A percentile compares a stretch with the other conserved stretches of the same genome.
Conservation (phyloP, 2,797 vertebrate genomes). For the Gallinago solitaria region DNA sequence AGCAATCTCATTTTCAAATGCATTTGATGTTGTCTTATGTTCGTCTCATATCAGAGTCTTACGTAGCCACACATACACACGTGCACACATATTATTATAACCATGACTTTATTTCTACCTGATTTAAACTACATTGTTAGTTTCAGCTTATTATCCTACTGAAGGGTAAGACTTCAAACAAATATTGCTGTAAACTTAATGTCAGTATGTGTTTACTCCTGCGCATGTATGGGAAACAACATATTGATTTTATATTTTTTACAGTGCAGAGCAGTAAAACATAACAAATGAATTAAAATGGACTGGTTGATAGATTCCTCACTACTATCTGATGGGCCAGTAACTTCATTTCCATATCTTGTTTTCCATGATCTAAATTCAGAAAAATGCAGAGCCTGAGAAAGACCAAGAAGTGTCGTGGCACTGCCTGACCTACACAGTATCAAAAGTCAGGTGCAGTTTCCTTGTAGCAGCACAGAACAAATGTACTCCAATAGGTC, state of each 20-base stretch:
- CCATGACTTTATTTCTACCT: accelerated
- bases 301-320: neutral
- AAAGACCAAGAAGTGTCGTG: neutral
- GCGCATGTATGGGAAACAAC: neutral
- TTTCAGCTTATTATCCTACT: neutral
- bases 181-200: neutral
- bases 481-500: neutral
- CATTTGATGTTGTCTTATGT: neutral
- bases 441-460: neutral
- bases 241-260: neutral
- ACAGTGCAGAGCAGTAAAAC: neutral
- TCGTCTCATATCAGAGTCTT: neutral
- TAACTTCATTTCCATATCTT: neutral
- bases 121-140: neutral
- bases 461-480: neutral
- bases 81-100: neutral
- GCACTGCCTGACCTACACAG: neutral
- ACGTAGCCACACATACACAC: neutral
- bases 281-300: neutral
- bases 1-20: conserved; percentile 20
- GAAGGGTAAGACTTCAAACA: neutral
- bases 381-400: neutral
- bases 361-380: neutral
- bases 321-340: neutral
- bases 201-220: neutral